Evolutionary conservation across 1,140 invertebrate genomes (phyloP).

Genomic region (Brachionus asplanchnoidis): DNA sequence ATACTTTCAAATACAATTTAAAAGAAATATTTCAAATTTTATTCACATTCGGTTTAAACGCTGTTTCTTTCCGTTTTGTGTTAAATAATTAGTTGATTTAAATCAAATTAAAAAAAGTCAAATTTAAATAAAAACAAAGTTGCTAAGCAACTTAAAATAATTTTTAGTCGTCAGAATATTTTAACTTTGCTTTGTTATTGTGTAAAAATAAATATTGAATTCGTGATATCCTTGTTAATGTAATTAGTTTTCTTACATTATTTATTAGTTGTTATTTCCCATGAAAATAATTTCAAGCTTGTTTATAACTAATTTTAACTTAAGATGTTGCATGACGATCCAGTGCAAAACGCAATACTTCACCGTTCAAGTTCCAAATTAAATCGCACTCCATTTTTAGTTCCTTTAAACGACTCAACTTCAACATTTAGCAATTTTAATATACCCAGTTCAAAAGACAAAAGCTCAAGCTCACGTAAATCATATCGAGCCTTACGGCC

Average conservation of each 20-base stretch:
- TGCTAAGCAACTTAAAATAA: neutral
- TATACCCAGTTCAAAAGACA: neutral
- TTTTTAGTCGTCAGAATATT: neutral
- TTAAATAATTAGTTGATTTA: neutral
- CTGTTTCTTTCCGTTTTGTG: neutral
- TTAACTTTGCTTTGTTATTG: neutral
- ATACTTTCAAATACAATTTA: too few relatives aligned
- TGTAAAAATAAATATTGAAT: neutral
- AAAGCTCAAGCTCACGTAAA: conserved; percentile 9
- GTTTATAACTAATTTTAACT: neutral
- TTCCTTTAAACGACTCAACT: conserved; percentile 1
- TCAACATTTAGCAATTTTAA: neutral
- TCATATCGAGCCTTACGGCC: neutral
- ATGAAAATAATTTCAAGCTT: neutral
- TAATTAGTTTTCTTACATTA: neutral
- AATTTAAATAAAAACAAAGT: neutral
- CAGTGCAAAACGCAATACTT: conserved; percentile 1
- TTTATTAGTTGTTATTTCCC: conserved; percentile 4
- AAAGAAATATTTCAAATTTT: too few relatives aligned
- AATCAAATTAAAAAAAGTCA: neutral
- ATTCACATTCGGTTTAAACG: too few relatives aligned
- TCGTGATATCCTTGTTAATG: neutral
- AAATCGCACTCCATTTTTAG: conserved; percentile 1
- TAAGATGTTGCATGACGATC: conserved; percentile 30
- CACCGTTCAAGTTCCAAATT: neutral